Evolutionary conservation across 2,113 vertebrate species (phyloP).

Genomic region (Epinephelus fuscoguttatus): DNA sequence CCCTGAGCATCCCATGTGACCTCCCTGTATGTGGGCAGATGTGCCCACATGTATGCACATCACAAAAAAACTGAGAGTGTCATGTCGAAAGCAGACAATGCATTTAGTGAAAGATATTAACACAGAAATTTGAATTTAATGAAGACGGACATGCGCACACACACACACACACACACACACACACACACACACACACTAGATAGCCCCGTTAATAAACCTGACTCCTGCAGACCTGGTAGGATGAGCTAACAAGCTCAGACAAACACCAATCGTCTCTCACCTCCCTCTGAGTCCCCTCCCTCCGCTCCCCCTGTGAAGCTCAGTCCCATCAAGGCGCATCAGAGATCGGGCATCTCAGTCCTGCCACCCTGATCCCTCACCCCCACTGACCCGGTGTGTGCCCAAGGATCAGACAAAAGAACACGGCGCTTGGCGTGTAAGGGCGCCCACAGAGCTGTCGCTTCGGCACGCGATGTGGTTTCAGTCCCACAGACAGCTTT

Average conservation of each 20-base stretch:
- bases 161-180: not conserved
- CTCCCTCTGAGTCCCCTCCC: conserved; percentile 54
- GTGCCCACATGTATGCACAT: conserved; percentile 49
- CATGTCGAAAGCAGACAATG: conserved; percentile 8
- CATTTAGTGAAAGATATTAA: conserved; percentile 23
- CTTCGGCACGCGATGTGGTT: conserved; percentile 65
- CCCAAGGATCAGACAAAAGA: conserved; percentile 75
- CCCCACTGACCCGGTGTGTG: conserved; percentile 58
- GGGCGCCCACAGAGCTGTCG: conserved; percentile 62
- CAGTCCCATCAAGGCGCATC: conserved; percentile 73
- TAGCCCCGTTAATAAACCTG: conserved; percentile 49
- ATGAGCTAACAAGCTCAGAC: conserved; percentile 73
- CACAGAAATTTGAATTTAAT: conserved; percentile 23
- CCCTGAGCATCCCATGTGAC: conserved; percentile 81
- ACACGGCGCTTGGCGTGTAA: conserved; percentile 45
- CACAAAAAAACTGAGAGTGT: conserved; percentile 1
- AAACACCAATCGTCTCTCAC: conserved; percentile 67
- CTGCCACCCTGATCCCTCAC: conserved; percentile 67
- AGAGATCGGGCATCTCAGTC: conserved; percentile 69
- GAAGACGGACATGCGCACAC: conserved; percentile 18
- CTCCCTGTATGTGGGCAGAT: conserved; percentile 35
- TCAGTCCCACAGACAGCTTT: conserved; percentile 61
- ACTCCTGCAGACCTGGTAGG: conserved; percentile 53
- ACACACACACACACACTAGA: conserved; percentile 14
- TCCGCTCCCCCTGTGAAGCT: conserved; percentile 32